Percentiles rank a stretch among this genome's conserved stretches.
Conservation (phyloP, 2,113 vertebrate genomes). For the Melospiza georgiana region DNA sequence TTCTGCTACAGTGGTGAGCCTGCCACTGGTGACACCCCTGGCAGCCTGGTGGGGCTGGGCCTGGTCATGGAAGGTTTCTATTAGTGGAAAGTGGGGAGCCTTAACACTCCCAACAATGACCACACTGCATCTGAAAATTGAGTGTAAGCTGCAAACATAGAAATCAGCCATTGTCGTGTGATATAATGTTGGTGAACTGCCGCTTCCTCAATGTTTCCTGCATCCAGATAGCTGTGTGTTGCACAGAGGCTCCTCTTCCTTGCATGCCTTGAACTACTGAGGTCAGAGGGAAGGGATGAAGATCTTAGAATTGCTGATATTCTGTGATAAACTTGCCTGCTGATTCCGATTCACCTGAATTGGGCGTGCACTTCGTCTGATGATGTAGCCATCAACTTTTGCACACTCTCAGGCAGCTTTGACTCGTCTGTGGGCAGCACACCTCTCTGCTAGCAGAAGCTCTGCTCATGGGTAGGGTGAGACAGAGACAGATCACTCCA, state of each 20-base stretch:
- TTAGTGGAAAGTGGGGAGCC: background rate
- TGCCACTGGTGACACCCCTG: background rate
- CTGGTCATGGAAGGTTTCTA: background rate
- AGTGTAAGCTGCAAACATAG: background rate
- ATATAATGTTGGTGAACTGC: background rate
- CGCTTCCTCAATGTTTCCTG: background rate
- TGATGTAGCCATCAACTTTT: background rate
- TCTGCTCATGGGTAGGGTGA: background rate
- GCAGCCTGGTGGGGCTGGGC: background rate
- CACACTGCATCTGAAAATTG: fast-evolving
- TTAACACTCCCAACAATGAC: fast-evolving
- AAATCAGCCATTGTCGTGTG: background rate
- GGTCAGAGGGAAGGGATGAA: background rate
- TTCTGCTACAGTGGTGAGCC: background rate
- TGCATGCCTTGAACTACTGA: background rate
- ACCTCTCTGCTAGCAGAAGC: background rate
- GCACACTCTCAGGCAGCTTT: background rate
- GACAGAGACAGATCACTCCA: background rate
- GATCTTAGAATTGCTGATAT: background rate
- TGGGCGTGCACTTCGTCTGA: fast-evolving
- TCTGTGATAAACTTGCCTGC: background rate
- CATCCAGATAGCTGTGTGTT: background rate
- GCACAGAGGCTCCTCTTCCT: background rate
- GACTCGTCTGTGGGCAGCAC: background rate
- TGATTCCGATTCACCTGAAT: background rate